Evolutionary conservation across 2,888 invertebrate genomes (phyloP), one percentile per base, ranked within the genome.

Genomic region (Euphydryas editha): DNA sequence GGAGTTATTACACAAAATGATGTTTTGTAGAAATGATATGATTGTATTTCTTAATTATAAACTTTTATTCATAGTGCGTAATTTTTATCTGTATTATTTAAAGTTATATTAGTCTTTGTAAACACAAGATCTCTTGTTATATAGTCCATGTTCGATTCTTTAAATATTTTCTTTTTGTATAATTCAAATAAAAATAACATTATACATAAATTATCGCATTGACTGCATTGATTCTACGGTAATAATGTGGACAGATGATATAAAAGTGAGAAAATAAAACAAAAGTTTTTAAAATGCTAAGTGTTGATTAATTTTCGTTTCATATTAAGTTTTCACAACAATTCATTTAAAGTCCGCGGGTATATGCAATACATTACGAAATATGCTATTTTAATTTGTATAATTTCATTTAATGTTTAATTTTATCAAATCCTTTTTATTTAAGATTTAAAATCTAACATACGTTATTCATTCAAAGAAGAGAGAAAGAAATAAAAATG

Each of bases 221-320:
- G 24, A 21, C n/a, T 68, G 78, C 81, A 83, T 83, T 76, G 78
- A 84, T 81, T 77, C 72, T 67, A 67, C 64, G 15, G 49, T 76
- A 77, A 83, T 81, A 86, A 82, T 82, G 76, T 71, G 67, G 74
- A 78, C 82, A 83, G 80, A 82, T 78, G 81, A 77, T 59, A 24
- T 71, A 74, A 56, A 73, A 76, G 74, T 76, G 69, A 69, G 60
- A 71, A 73, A 73, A 72, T 13, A 57, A 74, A 39, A 18, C 46
- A 59, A 18, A 60, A 18, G 30, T 37, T 46, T 56, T 13, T 42
- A 60, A 61, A 67, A 39, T 47, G 56, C 39, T 30, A 60, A 59
- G 63, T 73, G 75, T 74, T 78, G 79, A 83, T 82, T 82, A 81
- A 81, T 78, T 73, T 61, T 68, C 36, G 72, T 77, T 68, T 70